Percentiles rank a stretch among this genome's conserved stretches.
Conservation (phyloP, 2,797 vertebrate genomes). For the Acipenser transmontanus region DNA sequence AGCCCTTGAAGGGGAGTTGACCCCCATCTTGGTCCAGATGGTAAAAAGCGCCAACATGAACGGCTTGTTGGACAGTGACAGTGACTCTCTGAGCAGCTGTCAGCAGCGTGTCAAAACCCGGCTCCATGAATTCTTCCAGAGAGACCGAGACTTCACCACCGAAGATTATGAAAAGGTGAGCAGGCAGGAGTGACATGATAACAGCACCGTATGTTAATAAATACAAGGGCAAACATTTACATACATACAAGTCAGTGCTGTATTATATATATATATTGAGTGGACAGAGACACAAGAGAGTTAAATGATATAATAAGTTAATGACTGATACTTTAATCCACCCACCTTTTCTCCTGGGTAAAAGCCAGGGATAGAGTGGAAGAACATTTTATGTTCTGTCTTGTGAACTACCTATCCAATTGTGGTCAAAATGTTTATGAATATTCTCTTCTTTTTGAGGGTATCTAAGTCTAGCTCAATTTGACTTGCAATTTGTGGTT, state of each 20-base stretch:
- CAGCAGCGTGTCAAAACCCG: conserved; percentile 80
- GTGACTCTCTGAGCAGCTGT: conserved; percentile 78
- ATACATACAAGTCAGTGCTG: neutral
- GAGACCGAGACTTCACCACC: conserved; percentile 71
- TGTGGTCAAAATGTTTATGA: no score
- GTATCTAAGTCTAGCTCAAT: no score
- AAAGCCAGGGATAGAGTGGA: no score
- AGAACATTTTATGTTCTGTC: no score
- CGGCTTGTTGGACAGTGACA: conserved; percentile 78
- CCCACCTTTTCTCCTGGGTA: no score
- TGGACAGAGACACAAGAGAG: neutral
- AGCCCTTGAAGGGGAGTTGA: conserved; percentile 79
- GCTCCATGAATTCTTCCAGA: conserved; percentile 80
- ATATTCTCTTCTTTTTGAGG: no score
- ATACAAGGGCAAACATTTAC: neutral
- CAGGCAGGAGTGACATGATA: neutral
- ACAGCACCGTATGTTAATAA: neutral
- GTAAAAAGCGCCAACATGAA: conserved; percentile 89
- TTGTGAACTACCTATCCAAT: no score
- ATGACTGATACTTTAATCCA: no score
- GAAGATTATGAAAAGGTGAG: conserved; percentile 80
- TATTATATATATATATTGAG: neutral
- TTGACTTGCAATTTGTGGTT: no score
- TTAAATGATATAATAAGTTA: no score
- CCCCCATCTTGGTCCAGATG: conserved; percentile 85